These are phyloP conservation scores for Drosophila imparisetae DNA, from an alignment of 2,888 invertebrate genomes.

Conservation along the genomic window DNA sequence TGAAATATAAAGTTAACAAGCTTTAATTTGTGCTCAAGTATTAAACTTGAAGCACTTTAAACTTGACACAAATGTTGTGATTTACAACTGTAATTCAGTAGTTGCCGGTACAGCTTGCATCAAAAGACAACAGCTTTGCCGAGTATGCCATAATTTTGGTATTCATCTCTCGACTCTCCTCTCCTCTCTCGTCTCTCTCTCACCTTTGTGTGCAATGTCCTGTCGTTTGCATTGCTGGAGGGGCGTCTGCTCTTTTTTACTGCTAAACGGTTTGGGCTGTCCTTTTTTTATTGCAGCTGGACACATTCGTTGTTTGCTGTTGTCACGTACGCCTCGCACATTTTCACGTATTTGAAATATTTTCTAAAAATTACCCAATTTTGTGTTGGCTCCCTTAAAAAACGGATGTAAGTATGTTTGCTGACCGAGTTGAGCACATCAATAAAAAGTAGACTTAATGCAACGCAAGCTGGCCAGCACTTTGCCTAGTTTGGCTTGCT, in stretches of 20 bases:
- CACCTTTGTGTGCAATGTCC: constrained; percentile 15
- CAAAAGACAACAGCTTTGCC: not conserved
- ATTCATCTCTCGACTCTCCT: not conserved
- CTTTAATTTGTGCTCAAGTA: not conserved
- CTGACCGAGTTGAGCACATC: not conserved
- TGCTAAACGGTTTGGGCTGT: constrained; percentile 63
- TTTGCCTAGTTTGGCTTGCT: not conserved
- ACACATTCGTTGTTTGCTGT: constrained; percentile 46
- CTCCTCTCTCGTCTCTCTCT: not conserved
- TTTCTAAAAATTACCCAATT: constrained; percentile 79
- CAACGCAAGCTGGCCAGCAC: not conserved
- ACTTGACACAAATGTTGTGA: not conserved
- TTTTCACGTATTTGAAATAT: constrained; percentile 79
- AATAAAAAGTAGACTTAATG: constrained; percentile 16
- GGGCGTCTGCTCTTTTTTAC: constrained; percentile 49
- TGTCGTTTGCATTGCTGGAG: constrained; percentile 23
- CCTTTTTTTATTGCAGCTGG: constrained; percentile 46
- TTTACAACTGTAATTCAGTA: not conserved
- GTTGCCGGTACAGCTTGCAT: constrained; percentile 4
- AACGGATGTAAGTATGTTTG: constrained; percentile 11
- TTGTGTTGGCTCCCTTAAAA: constrained; percentile 48
- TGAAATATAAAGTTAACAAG: not conserved
- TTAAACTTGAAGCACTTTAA: not conserved
- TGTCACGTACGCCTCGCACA: constrained; percentile 72
- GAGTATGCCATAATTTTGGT: constrained; percentile 5